These are phyloP conservation scores for Pandemis corylana DNA, from an alignment of 2,888 invertebrate species.

Conservation along the genomic window DNA sequence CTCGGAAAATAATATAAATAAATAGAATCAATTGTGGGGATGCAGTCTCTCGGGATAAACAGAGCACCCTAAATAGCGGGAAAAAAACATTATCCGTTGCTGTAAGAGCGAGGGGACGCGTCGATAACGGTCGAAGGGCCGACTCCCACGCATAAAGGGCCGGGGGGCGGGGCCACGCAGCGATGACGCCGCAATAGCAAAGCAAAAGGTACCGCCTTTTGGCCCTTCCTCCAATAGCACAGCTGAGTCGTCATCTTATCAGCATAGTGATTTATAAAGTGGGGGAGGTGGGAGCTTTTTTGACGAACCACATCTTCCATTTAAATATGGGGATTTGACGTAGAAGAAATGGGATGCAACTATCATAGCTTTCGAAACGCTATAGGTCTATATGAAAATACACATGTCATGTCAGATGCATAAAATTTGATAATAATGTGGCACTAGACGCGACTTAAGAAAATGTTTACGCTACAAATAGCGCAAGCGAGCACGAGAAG, in stretches of 20 bases:
- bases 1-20: not conserved
- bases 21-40: not conserved
- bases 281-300: conserved; percentile 4
- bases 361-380: not conserved
- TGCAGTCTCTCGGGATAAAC: not conserved
- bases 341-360: not conserved
- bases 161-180: not conserved
- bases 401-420: not conserved
- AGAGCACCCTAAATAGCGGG: not conserved
- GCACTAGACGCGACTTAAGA: not conserved
- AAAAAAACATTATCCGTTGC: not conserved
- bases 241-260: not conserved
- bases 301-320: conserved; percentile 1
- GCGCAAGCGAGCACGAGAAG: not conserved
- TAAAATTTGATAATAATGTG: not conserved
- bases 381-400: not conserved
- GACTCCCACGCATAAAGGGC: conserved; percentile 21
- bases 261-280: not conserved
- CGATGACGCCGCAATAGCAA: conserved; percentile 1
- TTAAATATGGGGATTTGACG: not conserved
- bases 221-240: conserved; percentile 13
- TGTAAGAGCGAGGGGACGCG: not conserved
- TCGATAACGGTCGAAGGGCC: conserved; percentile 11
- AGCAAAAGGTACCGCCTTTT: not conserved
- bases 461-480: not conserved